Conservation (phyloP, 2,797 vertebrate species). For the Sebastes aleutianus region DNA sequence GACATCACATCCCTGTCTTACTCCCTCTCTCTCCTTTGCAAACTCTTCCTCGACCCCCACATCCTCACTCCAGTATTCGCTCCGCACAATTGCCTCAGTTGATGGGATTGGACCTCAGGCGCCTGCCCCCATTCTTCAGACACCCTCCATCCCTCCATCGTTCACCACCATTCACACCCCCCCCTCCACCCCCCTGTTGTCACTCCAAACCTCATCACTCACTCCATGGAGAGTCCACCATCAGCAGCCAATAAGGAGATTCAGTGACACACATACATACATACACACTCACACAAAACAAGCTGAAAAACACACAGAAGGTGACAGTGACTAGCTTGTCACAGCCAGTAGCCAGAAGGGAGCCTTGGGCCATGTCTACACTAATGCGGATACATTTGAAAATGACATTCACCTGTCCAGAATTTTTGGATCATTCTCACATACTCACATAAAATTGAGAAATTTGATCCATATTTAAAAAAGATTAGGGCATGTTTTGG, state of each 20-base stretch:
- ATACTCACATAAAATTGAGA: background rate
- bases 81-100: slow-evolving; percentile 78
- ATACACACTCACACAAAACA: background rate
- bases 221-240: slow-evolving; percentile 54
- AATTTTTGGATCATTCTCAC: background rate
- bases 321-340: slow-evolving; percentile 38
- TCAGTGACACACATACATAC: slow-evolving; percentile 1
- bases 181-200: slow-evolving; percentile 30
- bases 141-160: slow-evolving; percentile 48
- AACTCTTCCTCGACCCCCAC: slow-evolving; percentile 57
- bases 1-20: slow-evolving; percentile 27
- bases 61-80: slow-evolving; percentile 63
- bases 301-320: slow-evolving; percentile 28
- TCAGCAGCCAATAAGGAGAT: slow-evolving; percentile 57
- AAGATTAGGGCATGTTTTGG: no score
- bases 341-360: slow-evolving; percentile 26
- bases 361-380: slow-evolving; percentile 22
- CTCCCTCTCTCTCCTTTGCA: slow-evolving; percentile 36
- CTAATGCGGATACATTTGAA: slow-evolving; percentile 25
- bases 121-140: slow-evolving; percentile 61
- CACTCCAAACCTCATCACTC: slow-evolving; percentile 72
- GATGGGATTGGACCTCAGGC: slow-evolving; percentile 79
- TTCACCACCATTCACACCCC: slow-evolving; percentile 44
- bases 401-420: slow-evolving; percentile 16
- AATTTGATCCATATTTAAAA: background rate